Base-by-base conservation (phyloP, 2,888 invertebrate species). In the Nezara viridula region DNA sequence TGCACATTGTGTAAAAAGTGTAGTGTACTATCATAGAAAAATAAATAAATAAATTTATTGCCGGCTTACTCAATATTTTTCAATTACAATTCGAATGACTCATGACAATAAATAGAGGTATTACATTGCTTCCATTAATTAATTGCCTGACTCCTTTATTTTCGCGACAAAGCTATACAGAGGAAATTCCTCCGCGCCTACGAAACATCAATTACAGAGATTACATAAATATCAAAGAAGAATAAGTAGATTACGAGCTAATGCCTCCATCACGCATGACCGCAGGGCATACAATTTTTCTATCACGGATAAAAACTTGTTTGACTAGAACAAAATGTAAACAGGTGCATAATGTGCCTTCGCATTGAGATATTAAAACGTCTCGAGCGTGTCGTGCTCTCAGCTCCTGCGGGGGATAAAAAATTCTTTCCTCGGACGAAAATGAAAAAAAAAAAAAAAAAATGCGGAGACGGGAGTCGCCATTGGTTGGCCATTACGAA, bases 271-370 rank as follows among this genome's bases (percentile, higher is more conserved):
- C 66, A 73, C 66, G 66, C 66, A 73, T 37, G 66, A 37, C 32
- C 66, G 1, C 32, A 7, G 66, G 27, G n/a, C 44, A 44, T 60
- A 60, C 60, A 60, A 73, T 73, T 73, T 73, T 73, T 37, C 37
- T 73, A 73, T 37, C 37, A 73, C 14, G 60, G 27, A 16, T 7
- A 73, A 73, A 73, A 73, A 73, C 66, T 32, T 66, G 66, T 66
- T 66, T 66, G 66, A 66, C 66, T 24, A 37, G 90, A 86, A 92
- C 92, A 92, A 92, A 92, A 93, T 85, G 86, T 66, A 89, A 85
- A 87, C 87, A 85, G 85, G 66, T 86, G 86, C 85, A 85, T 47
- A 55, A 86, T 60, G n/a, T n/a, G 86, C 52, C 85, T 44, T 27
- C 60, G 85, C 86, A 77, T 86, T 89, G 86, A 86, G 66, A 60